Evolutionary conservation across 1,140 invertebrate species (phyloP).

Genomic region (Aporrectodea caliginosa): DNA sequence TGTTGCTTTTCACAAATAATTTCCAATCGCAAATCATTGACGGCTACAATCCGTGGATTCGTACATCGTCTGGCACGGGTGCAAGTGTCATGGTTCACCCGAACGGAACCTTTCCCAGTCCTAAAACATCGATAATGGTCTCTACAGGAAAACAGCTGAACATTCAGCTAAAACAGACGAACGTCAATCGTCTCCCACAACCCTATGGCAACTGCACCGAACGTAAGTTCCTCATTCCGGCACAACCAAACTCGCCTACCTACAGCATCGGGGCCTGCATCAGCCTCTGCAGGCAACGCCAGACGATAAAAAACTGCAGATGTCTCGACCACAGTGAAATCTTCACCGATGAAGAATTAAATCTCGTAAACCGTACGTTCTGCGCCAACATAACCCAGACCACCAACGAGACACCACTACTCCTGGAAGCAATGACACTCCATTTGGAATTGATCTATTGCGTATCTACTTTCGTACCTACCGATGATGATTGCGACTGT

Average conservation of each 20-base stretch:
- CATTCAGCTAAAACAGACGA: background rate
- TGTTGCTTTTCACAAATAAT: background rate
- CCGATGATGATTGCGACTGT: background rate
- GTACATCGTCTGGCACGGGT: background rate
- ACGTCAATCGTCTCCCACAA: background rate
- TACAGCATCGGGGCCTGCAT: background rate
- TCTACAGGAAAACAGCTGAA: background rate
- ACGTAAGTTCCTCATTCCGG: background rate
- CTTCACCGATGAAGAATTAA: background rate
- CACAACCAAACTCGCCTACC: background rate
- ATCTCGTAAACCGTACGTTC: background rate
- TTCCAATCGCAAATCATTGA: background rate
- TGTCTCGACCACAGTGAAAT: background rate
- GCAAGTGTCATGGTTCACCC: background rate
- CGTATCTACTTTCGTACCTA: no score
- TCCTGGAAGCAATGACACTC: no score
- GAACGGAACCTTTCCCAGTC: background rate
- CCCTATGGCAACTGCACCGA: background rate
- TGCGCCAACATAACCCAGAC: background rate
- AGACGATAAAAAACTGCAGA: background rate
- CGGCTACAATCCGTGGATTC: background rate
- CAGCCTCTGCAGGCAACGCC: background rate
- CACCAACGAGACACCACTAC: no score
- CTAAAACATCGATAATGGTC: background rate
- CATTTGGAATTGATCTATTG: no score